Evolutionary conservation across 2,888 invertebrate genomes (phyloP), one percentile per base, ranked within the genome.

Genomic region (Agapostemon virescens): DNA sequence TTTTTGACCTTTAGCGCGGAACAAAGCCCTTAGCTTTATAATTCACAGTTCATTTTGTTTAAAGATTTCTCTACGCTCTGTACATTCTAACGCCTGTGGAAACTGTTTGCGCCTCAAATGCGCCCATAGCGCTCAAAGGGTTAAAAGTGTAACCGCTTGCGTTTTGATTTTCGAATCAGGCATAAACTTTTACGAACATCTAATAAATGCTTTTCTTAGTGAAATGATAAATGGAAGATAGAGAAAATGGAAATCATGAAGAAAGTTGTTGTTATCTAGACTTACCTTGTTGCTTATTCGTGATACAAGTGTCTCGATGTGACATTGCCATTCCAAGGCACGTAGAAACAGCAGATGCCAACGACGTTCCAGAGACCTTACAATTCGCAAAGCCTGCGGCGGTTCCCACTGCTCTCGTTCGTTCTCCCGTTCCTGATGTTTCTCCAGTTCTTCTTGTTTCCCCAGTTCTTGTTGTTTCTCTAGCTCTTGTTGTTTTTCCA

Each of bases 281-380:
- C 94, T 94, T 92, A 95, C 95, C 94, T 94, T 94, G 90, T 94
- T 95, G 90, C 95, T 95, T 90, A 95, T 95, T 92, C 95, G 95
- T 84, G 95, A 94, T 83, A 96, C 94, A 84, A 97, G 95, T 86
- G 96, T 96, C 93, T 98, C 98, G 91, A 98, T 94, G 92, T 97
- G 96, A 93, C 97, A 97, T 94, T 98, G 97, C 95, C 98, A 97
- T 95, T 98, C 98, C 90, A 98, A 95, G 74, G 98, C 97, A 89
- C 97, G 95, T 89, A 98, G 94, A 94, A 97, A 98, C 87, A 98
- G 94, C 88, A 96, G 95, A 93, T 98, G 98, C 97, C 98, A 98
- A 92, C 98, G 96, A 83, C 96, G 94, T 93, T 98, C 97, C 87
- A 98, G 94, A 82, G 95, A 95, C 77, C 95, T 94, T 83, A 96